A percentile compares a stretch with the other conserved stretches of the same genome.
phyloP scores from a whole-genome alignment of 2,113 vertebrate genomes.

The Panurus biarmicus region DNA sequence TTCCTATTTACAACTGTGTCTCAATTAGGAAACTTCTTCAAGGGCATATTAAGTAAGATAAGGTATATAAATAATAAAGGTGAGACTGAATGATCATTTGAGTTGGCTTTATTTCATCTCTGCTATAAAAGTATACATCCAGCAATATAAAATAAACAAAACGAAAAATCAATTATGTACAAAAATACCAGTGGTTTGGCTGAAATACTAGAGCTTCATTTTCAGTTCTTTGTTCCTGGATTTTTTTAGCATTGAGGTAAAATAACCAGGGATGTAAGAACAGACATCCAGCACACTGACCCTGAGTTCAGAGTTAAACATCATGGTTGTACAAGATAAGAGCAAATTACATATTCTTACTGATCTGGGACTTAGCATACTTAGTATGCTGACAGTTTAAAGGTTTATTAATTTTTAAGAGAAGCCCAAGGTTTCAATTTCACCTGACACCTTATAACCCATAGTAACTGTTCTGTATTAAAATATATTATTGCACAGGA shows the following conservation, averaged over 20 bases:
- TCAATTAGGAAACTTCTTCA: background rate
- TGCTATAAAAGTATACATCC: background rate
- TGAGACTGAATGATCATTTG: background rate
- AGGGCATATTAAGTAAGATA: background rate
- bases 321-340: background rate
- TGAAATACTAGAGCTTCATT: background rate
- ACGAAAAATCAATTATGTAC: background rate
- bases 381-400: background rate
- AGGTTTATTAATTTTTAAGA: background rate
- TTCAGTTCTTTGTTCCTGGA: background rate
- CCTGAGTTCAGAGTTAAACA: background rate
- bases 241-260: background rate
- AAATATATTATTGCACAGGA: background rate
- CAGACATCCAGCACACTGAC: background rate
- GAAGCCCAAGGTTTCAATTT: background rate
- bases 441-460: background rate
- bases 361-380: background rate
- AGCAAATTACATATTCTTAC: background rate
- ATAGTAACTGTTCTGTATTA: background rate
- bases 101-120: conserved; percentile 14
- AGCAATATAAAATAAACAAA: background rate
- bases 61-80: conserved; percentile 17
- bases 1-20: background rate
- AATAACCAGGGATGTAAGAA: background rate
- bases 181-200: background rate